Conservation (phyloP, 2,113 vertebrate genomes). For the Marcusenius ussheri region DNA sequence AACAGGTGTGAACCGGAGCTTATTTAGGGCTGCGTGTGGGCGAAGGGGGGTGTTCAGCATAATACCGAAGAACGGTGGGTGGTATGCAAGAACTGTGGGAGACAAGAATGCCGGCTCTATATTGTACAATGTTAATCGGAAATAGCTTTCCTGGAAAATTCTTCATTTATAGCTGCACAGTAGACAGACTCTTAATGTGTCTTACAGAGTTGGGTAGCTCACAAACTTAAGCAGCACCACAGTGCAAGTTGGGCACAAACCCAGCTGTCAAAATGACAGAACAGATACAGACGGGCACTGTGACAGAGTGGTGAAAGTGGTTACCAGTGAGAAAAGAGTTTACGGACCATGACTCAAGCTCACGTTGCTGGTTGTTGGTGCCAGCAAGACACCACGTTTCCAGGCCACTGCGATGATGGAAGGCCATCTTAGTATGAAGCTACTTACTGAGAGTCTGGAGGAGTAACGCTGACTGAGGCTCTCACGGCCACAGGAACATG, state of each 20-base stretch:
- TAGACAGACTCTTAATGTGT: background rate
- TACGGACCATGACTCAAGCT: background rate
- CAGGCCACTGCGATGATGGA: background rate
- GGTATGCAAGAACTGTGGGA: background rate
- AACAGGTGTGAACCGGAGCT: background rate
- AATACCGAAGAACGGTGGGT: background rate
- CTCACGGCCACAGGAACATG: background rate
- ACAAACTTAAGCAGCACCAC: background rate
- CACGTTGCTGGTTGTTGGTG: background rate
- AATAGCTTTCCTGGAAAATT: background rate
- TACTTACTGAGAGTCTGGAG: background rate
- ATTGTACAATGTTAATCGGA: background rate
- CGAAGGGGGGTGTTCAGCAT: background rate
- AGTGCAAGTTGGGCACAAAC: background rate
- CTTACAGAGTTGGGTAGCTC: background rate
- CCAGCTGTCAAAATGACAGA: conserved; percentile 11
- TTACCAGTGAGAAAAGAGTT: background rate
- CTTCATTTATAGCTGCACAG: background rate
- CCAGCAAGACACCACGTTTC: background rate
- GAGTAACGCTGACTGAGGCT: background rate
- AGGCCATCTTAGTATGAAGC: background rate
- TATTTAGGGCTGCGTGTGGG: background rate
- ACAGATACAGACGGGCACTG: background rate
- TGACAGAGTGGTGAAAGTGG: background rate
- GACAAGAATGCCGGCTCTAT: background rate